These are phyloP conservation scores for Alaudala cheleensis DNA, from an alignment of 2,113 vertebrate species.

Conservation along the genomic window DNA sequence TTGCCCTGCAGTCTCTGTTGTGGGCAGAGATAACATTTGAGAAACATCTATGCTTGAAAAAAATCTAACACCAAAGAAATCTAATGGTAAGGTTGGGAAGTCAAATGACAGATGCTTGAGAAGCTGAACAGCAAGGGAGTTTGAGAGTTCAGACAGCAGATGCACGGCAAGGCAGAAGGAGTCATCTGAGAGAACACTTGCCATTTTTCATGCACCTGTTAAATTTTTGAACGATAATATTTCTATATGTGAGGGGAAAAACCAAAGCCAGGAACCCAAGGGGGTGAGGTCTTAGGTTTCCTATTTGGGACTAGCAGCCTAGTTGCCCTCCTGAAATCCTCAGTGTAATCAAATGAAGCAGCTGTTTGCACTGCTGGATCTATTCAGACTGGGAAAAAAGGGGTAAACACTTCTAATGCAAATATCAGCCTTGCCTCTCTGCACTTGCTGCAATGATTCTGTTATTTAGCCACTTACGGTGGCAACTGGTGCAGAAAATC, in stretches of 20 bases:
- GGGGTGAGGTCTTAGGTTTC: background rate
- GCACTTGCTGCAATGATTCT: constrained; percentile 54
- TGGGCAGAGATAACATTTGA: constrained; percentile 31
- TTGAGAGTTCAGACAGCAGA: constrained; percentile 46
- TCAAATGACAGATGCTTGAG: constrained; percentile 63
- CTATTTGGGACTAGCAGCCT: background rate
- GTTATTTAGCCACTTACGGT: constrained; percentile 40
- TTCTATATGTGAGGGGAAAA: background rate
- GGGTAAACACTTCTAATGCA: constrained; percentile 61
- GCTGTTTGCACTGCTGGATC: constrained; percentile 60
- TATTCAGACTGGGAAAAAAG: constrained; percentile 45
- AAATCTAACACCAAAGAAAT: background rate
- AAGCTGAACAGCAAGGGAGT: constrained; percentile 38
- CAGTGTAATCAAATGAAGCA: constrained; percentile 44
- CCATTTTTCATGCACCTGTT: constrained; percentile 59
- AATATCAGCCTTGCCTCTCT: constrained; percentile 53
- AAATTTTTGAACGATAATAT: constrained; percentile 46
- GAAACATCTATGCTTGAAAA: constrained; percentile 3
- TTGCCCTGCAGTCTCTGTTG: background rate
- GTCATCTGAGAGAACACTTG: constrained; percentile 59
- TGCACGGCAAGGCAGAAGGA: background rate
- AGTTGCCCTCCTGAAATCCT: background rate
- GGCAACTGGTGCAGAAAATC: constrained; percentile 62
- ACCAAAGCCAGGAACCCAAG: background rate
- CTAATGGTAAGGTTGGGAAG: constrained; percentile 48